Evolutionary conservation across 1,140 invertebrate species (phyloP).

Genomic region (Ostrea denselamellosa): DNA sequence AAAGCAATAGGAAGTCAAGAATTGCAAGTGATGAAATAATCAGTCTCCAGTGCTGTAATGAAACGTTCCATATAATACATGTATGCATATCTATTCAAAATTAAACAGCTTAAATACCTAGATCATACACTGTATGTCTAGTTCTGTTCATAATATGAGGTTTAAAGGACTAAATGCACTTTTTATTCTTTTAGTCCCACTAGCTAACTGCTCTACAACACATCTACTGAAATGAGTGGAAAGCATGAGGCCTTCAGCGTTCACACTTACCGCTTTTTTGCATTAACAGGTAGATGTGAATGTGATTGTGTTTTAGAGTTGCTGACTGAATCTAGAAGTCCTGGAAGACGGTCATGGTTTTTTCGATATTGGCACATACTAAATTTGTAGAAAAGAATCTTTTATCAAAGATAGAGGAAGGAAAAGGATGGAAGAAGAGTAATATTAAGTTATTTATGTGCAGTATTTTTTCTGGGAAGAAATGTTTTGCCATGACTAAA

Average conservation of each 20-base stretch:
- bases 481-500: not conserved
- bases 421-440: not conserved
- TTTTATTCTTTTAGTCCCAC: too few species aligned
- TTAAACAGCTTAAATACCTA: too few species aligned
- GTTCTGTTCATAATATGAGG: too few species aligned
- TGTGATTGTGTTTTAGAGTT: conserved; percentile 12
- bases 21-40: too few species aligned
- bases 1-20: too few species aligned
- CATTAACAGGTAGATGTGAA: conserved; percentile 20
- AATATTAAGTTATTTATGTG: not conserved
- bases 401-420: not conserved
- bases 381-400: conserved; percentile 23
- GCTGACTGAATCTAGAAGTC: conserved; percentile 17
- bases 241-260: not conserved
- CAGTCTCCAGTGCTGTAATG: too few species aligned
- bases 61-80: too few species aligned
- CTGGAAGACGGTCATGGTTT: conserved; percentile 2
- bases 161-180: too few species aligned
- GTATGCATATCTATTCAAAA: too few species aligned
- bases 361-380: conserved; percentile 13
- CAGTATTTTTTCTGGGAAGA: not conserved
- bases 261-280: conserved; percentile 29
- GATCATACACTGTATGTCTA: too few species aligned
- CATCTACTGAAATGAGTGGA: not conserved
- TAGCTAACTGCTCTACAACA: not conserved